Base-by-base conservation (phyloP, 1,140 invertebrate genomes). In the Meloidogyne floridensis region DNA sequence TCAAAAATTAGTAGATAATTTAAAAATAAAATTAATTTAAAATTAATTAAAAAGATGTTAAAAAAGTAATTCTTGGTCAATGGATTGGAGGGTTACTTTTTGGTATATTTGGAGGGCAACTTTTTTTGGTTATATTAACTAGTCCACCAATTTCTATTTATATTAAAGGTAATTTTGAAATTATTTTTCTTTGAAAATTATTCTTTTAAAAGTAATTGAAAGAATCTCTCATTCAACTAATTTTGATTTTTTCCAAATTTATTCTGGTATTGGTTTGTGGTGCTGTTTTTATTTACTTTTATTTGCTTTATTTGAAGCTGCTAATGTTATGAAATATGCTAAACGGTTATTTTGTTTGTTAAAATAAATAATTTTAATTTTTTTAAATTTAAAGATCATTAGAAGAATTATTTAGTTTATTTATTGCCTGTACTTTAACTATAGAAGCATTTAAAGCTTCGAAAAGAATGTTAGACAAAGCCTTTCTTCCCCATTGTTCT, bases 321-420 rank as follows among this genome's bases (percentile, higher is more conserved):
- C 90, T 77, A 89, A 87, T 75, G 80, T 92, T 7, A 91, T 91
- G 91, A 90, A 89, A 81, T 91, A 87, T 86, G 91, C 91, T 7
- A 91, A 90, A 79, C 89, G 91, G 91, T 91, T 76, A 20, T 32
- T 10, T 2, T 32, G 10, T 71, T 83, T 43, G 6, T 81, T 47
- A n/a, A 47, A 42, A 59, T 70, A 70, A 20, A 43, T 5, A 77
- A 8, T 47, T 8, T 20, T n/a, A 47, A 78, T 15, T 51, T 15
- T 47, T 15, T 15, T 80, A 18, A 71, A 89, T 88, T 43, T 10
- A 32, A 82, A 91, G 90, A 83, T 91, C 91, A 8, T 90, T 90
- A 75, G 91, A 91, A 84, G 91, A 92, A 82, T 90, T 92, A 56
- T 91, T 91, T 86, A 90, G 90, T 20, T 65, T 91, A 6, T 91